Base-by-base conservation (phyloP, 1,140 invertebrate genomes). In the Camponotus pennsylvanicus region DNA sequence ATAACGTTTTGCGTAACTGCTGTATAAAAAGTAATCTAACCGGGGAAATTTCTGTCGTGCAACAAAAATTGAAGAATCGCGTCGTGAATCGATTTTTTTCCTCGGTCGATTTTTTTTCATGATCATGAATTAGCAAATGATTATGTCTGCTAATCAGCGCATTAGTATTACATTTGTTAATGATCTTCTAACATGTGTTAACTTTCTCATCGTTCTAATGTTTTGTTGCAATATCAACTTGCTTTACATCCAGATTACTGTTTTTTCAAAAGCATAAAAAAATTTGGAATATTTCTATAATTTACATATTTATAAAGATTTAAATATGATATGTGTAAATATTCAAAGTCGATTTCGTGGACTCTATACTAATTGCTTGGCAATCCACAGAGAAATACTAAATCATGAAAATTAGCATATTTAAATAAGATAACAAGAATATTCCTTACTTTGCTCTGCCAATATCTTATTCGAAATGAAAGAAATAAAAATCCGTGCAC, bases 101-200 rank as follows among this genome's bases (percentile, higher is more conserved):
- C 8, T 70, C 45, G 63, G 6, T 13, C 27, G 1, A 77, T 40
- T 66, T 15, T 27, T 64, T 37, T 69, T 57, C n/a, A 15, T 70
- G 15, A 73, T 75, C 13, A 6, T 55, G n/a, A 55, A 55, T 80
- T 45, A 70, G 13, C 27, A 18, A 73, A n/a, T 42, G 18, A 45
- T 18, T 83, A 37, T 42, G 3, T 73, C 11, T 8, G 21, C 45
- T 42, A 83, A 21, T 73, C 18, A 45, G 2, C 59, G 32, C 34
- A 57, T 42, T 40, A 64, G 3, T 77, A 77, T 45, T 73, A 80
- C 63, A 32, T 63, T 83, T 75, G 9, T 83, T 59, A 61, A 83
- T 75, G 3, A 83, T 49, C 5, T 69, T 27, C 42, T 83, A 83
- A 83, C 69, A 61, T 83, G 79, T 83, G 55, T 73, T 83, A 83